Evolutionary conservation across 2,797 vertebrate species (phyloP).

Genomic region (Mus caroli): DNA sequence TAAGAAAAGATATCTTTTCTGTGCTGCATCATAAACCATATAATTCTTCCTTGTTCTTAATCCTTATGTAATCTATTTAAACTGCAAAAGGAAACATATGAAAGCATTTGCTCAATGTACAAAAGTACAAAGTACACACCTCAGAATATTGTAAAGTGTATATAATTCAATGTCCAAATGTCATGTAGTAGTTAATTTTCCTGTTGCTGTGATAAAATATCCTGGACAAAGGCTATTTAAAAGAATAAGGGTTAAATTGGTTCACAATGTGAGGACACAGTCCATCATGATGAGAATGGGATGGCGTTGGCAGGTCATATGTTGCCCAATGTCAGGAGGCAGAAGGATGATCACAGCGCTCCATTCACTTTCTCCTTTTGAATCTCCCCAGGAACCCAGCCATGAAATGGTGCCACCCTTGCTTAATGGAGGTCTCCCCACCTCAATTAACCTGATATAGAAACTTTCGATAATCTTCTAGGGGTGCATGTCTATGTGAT

Average conservation of each 20-base stretch:
- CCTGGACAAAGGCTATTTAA: background rate
- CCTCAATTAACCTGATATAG: background rate
- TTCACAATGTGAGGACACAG: background rate
- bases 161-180: slow-evolving; percentile 24
- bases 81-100: slow-evolving; percentile 73
- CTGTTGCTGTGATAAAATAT: background rate
- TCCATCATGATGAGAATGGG: background rate
- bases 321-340: background rate
- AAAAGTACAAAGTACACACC: slow-evolving; percentile 29
- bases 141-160: slow-evolving; percentile 50
- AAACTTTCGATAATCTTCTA: background rate
- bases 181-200: background rate
- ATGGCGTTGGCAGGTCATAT: background rate
- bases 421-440: no score
- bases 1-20: slow-evolving; percentile 73
- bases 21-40: slow-evolving; percentile 71
- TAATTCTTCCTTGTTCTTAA: slow-evolving; percentile 66
- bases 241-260: background rate
- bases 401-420: background rate
- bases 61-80: slow-evolving; percentile 77
- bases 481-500: background rate
- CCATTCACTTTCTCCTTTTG: background rate
- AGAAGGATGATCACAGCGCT: background rate
- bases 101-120: slow-evolving; percentile 24
- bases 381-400: no score